Base-by-base conservation (phyloP, 2,797 vertebrate genomes). In the Anas acuta region DNA sequence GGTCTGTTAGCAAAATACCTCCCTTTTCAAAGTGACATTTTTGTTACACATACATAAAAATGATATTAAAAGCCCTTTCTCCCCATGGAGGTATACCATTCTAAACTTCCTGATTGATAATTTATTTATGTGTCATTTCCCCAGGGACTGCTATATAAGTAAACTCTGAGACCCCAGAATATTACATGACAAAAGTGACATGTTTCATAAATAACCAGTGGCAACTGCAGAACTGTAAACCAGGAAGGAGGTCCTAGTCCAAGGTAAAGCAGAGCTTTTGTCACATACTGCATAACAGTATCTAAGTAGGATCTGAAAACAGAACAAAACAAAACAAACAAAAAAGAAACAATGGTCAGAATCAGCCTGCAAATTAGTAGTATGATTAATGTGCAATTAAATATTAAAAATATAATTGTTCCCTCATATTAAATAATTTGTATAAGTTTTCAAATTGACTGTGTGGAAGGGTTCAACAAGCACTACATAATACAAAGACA, bases 181-280 rank as follows among this genome's bases (percentile, higher is more conserved):
- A 30, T 74, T 73, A 18, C 9, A 4, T 57, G 33, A 45, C 8
- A 84, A 54, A 39, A 71, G 61, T 7, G 4, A 7, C 19, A 25
- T 49, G 53, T 32, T 69, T 87, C 30, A 69, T 20, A 65, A 87
- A 51, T 6, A 47, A 28, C 8, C 43, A 45, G 7, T 35, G 23
- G 1, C 6, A 77, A 71, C 2, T 0, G 1, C 7, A 43, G 18
- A 16, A 64, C 13, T 0, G 1, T 51, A 92, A 80, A 49, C 12
- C 19, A 69, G 23, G 3, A 6, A 54, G 45, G 70, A 18, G 47
- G 49, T 51, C 23, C 13, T 51, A 25, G 49, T 65, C 15, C 2
- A 13, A 79, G 32, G 66, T 1, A 73, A 37, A 32, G 13, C 5
- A 81, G 8, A 75, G 13, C 11, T 7, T 75, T 61, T 4, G 2